Evolutionary conservation across 1,140 invertebrate genomes (phyloP).

Genomic region (Drosophila auraria): DNA sequence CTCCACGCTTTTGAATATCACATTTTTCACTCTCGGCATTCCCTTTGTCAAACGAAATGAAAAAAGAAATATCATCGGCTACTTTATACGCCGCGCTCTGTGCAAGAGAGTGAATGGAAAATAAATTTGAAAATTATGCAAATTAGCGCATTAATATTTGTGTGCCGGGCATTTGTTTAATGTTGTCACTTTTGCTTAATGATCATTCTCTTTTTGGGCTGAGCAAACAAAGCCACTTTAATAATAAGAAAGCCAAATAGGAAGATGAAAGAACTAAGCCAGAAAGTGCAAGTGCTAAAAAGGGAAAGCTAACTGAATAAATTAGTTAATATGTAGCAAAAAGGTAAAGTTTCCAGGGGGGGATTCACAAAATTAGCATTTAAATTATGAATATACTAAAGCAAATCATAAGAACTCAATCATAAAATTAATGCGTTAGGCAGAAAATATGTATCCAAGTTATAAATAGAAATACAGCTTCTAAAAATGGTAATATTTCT

Average conservation of each 20-base stretch:
- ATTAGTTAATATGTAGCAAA: background rate
- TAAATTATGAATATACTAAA: conserved; percentile 11
- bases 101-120: conserved; percentile 50
- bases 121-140: conserved; percentile 77
- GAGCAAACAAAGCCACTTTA: conserved; percentile 22
- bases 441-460: background rate
- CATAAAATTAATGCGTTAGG: background rate
- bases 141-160: conserved; percentile 66
- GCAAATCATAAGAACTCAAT: background rate
- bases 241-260: conserved; percentile 25
- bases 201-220: conserved; percentile 44
- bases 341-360: conserved; percentile 1
- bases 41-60: conserved; percentile 45
- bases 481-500: background rate
- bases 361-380: conserved; percentile 6
- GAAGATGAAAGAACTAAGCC: conserved; percentile 12
- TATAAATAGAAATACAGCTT: conserved; percentile 11
- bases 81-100: conserved; percentile 57
- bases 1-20: conserved; percentile 8
- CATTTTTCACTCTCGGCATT: conserved; percentile 52
- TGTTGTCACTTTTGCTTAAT: conserved; percentile 56
- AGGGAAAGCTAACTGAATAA: conserved; percentile 10
- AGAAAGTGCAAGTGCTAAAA: conserved; percentile 12
- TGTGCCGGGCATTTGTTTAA: conserved; percentile 56
- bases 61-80: conserved; percentile 55